Evolutionary conservation across 2,113 vertebrate genomes (phyloP).

Genomic region (Colossoma macropomum): DNA sequence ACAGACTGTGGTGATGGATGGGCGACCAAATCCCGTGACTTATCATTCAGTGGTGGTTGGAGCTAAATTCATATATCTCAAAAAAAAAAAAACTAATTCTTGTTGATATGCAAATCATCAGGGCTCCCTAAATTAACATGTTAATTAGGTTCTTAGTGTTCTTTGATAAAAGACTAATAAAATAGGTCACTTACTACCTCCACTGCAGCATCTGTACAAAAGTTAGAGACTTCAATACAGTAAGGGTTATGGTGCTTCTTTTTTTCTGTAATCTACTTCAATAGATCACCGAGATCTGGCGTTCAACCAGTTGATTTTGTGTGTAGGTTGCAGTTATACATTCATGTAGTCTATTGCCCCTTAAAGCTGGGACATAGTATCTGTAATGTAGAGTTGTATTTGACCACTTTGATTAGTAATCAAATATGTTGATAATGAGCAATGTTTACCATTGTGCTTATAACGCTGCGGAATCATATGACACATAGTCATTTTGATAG

Average conservation of each 20-base stretch:
- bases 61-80: constrained; percentile 34
- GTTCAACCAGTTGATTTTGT: neutral
- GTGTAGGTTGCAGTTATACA: neutral
- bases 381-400: too few relatives aligned
- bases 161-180: constrained; percentile 31
- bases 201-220: constrained; percentile 12
- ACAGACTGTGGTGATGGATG: constrained; percentile 37
- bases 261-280: neutral
- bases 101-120: constrained; percentile 44
- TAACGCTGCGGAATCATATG: too few relatives aligned
- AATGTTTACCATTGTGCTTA: too few relatives aligned
- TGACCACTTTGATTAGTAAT: too few relatives aligned
- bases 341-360: neutral
- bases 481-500: too few relatives aligned
- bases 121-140: constrained; percentile 45
- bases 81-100: constrained; percentile 20
- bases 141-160: constrained; percentile 45
- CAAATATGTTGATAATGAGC: too few relatives aligned
- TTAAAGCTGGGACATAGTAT: neutral
- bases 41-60: constrained; percentile 14
- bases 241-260: neutral
- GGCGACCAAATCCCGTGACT: constrained; percentile 30
- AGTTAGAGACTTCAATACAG: neutral
- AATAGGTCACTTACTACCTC: constrained; percentile 33
- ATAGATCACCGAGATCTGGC: neutral